phyloP scores from a whole-genome alignment of 1,140 invertebrate genomes.

The Cotesia chilonis region DNA sequence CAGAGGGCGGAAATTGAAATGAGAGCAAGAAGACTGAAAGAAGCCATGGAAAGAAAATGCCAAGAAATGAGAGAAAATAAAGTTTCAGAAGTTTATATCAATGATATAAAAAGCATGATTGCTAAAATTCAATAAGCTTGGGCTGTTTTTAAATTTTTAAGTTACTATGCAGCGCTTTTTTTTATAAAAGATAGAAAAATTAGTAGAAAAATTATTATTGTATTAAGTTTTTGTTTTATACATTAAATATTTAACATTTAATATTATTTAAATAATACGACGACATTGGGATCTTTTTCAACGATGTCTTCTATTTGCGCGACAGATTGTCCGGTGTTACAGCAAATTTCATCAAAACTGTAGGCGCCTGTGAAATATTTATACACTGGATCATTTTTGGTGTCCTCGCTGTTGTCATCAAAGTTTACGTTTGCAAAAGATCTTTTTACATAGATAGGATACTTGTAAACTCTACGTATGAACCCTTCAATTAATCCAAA shows the following conservation, averaged over 20 bases:
- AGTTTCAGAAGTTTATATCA: conserved; percentile 59
- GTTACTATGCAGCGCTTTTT: too few relatives aligned
- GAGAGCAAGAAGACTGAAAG: conserved; percentile 66
- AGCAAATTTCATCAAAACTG: conserved; percentile 90
- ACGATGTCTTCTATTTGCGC: conserved; percentile 86
- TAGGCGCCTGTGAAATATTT: conserved; percentile 82
- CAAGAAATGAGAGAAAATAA: conserved; percentile 64
- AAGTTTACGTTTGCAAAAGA: conserved; percentile 44
- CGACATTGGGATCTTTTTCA: conserved; percentile 84
- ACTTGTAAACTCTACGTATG: conserved; percentile 83
- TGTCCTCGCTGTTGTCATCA: conserved; percentile 41
- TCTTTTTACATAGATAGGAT: conserved; percentile 65
- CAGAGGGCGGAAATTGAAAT: conserved; percentile 69
- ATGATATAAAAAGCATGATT: conserved; percentile 59
- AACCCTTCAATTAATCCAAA: conserved; percentile 89
- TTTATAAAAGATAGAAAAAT: too few relatives aligned
- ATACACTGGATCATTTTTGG: conserved; percentile 56
- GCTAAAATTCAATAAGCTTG: conserved; percentile 38
- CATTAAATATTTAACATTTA: conserved; percentile 38
- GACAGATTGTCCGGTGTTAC: conserved; percentile 80
- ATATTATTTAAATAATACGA: conserved; percentile 83
- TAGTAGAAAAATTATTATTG: neutral
- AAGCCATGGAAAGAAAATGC: conserved; percentile 71
- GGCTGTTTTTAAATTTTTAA: too few relatives aligned
- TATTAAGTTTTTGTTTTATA: conserved; percentile 26